These are phyloP conservation scores for Meiosimyza decipiens DNA, from an alignment of 2,888 invertebrate genomes.

Conservation along the genomic window DNA sequence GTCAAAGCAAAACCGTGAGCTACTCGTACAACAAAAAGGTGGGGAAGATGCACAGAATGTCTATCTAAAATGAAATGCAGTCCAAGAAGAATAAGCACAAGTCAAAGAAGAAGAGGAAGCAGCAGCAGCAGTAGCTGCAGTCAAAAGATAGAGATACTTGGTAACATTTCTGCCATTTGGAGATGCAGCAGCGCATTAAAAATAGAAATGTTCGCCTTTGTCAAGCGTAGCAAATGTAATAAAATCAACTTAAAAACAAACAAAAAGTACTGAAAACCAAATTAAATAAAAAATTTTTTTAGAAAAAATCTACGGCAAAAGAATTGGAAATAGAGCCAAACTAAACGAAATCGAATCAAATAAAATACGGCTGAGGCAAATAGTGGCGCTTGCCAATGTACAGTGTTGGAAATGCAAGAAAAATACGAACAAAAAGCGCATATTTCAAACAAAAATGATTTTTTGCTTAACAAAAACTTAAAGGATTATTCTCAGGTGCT, in stretches of 20 bases:
- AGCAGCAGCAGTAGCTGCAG: not conserved
- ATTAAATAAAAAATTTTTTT: not conserved
- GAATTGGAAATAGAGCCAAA: too few relatives aligned
- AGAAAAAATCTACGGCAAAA: too few relatives aligned
- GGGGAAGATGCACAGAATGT: not conserved
- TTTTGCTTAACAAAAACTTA: too few relatives aligned
- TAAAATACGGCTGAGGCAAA: too few relatives aligned
- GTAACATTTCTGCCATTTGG: conserved; percentile 15
- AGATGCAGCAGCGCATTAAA: conserved; percentile 5
- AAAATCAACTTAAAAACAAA: not conserved
- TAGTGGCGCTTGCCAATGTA: too few relatives aligned
- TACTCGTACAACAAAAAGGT: not conserved
- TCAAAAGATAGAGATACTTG: not conserved
- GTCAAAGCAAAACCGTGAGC: conserved; percentile 17
- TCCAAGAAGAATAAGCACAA: too few relatives aligned
- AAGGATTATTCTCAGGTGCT: too few relatives aligned
- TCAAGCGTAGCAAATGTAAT: not conserved
- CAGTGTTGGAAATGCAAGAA: too few relatives aligned
- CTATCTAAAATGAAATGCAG: too few relatives aligned
- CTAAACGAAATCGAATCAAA: too few relatives aligned
- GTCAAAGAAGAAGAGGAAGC: not conserved
- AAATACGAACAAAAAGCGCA: too few relatives aligned
- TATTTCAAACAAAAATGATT: too few relatives aligned
- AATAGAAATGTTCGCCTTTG: not conserved
- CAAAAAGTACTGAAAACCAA: not conserved